A percentile compares a stretch with the other conserved stretches of the same genome.
Conservation (phyloP, 2,113 vertebrate genomes). For the Podarcis muralis region DNA sequence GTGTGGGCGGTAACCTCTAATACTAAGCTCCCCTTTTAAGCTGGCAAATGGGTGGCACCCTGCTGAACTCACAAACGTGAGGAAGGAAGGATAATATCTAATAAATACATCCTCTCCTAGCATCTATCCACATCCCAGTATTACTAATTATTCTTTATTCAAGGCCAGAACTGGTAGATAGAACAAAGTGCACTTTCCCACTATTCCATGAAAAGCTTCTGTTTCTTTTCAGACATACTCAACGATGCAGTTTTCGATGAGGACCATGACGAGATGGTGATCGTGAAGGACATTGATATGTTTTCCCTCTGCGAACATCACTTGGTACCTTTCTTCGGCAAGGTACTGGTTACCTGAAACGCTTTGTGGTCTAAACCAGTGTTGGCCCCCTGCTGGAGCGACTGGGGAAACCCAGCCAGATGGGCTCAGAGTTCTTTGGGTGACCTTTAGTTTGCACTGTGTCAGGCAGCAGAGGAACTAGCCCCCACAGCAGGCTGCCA, state of each 20-base stretch:
- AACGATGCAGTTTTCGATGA: conserved; percentile 83
- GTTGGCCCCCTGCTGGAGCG: neutral
- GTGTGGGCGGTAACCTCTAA: too few relatives aligned
- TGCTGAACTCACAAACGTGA: too few relatives aligned
- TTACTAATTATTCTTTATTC: neutral
- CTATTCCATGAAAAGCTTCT: conserved; percentile 4
- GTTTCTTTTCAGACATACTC: conserved; percentile 69
- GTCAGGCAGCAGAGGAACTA: too few relatives aligned
- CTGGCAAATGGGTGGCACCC: too few relatives aligned
- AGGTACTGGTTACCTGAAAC: conserved; percentile 56
- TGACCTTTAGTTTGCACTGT: neutral
- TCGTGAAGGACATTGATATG: conserved; percentile 81
- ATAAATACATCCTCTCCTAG: too few relatives aligned
- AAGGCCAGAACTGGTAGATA: neutral
- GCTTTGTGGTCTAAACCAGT: neutral
- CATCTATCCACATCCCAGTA: too few relatives aligned
- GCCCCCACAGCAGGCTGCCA: too few relatives aligned
- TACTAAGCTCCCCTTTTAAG: too few relatives aligned
- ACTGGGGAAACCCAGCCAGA: too few relatives aligned
- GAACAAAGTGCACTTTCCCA: neutral
- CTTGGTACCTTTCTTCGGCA: conserved; percentile 81
- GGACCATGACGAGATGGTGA: conserved; percentile 81
- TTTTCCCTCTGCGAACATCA: conserved; percentile 82
- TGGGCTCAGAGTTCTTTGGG: neutral
- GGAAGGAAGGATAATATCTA: too few relatives aligned